These are phyloP conservation scores for Lasius fuliginosus DNA, from an alignment of 2,888 invertebrate genomes.

Conservation along the genomic window DNA sequence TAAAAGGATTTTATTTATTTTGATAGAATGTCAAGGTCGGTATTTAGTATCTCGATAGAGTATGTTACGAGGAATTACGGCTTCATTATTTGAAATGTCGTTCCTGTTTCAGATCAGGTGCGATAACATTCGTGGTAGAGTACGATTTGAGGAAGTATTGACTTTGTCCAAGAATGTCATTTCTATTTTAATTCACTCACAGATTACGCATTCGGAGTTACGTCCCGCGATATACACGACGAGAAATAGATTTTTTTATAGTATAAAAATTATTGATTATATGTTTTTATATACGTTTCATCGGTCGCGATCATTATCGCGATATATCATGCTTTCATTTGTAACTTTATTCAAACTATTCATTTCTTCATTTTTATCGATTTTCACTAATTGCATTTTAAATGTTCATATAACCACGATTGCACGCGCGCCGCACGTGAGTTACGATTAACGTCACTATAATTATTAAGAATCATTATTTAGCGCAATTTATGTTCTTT, in stretches of 20 bases:
- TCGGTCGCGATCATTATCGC: background rate
- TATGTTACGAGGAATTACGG: background rate
- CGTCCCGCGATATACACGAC: background rate
- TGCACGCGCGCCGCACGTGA: background rate
- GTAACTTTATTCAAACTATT: background rate
- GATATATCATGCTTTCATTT: background rate
- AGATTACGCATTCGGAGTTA: background rate
- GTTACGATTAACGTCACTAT: background rate
- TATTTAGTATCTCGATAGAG: background rate
- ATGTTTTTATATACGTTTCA: background rate
- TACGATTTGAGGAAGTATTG: background rate
- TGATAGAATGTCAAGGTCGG: background rate
- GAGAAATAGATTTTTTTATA: background rate
- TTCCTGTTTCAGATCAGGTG: background rate
- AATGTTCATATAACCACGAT: background rate
- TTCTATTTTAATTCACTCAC: slow-evolving; percentile 30
- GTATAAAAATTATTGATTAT: slow-evolving; percentile 19
- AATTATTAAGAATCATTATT: background rate
- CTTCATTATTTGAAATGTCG: background rate
- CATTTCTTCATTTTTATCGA: background rate
- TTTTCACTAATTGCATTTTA: slow-evolving; percentile 19
- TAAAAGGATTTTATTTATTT: background rate
- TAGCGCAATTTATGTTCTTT: background rate
- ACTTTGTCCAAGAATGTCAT: slow-evolving; percentile 11
- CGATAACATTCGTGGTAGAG: slow-evolving; percentile 6